Evolutionary conservation across 2,797 vertebrate genomes (phyloP), one percentile per base, ranked within the genome.

Genomic region (Fundulus diaphanus): DNA sequence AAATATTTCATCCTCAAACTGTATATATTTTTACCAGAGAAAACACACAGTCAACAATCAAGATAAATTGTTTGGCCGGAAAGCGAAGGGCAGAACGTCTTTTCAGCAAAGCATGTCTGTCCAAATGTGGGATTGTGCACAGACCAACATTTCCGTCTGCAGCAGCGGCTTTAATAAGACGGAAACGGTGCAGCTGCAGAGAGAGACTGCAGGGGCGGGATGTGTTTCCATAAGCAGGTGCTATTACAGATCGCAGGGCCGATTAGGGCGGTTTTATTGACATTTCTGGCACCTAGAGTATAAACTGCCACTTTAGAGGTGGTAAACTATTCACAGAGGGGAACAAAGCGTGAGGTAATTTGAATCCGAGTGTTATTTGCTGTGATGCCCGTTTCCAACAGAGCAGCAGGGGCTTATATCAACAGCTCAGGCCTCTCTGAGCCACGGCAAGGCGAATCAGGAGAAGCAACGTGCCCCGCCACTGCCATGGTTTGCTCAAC

Each of bases 171-270:
- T 78, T 82, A 72, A 77, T 77, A 76, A 87, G 81, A 92, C 85
- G 88, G 89, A 93, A 93, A 80, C 88, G 7, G 79, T 86, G 78
- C 88, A 73, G 87, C 83, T 82, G 82, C 69, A 29, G 77, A 85
- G 87, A 89, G 82, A 85, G 87, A 79, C 80, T 78, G 80, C 87
- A 81, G 88, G 86, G 89, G 80, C 88, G 87, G 90, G 90, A 88
- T 80, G 80, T 91, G 94, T 90, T 94, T 90, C 89, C 88, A 79
- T 74, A 87, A 91, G 80, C 92, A 94, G 92, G 90, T 94, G 93
- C 90, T 87, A 56, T 87, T 92, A 88, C 92, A 92, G 92, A 92
- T 93, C 27, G 82, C 80, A 86, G 27, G 61, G 73, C 54, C 77
- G 90, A 95, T 93, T 92, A 92, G 81, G 89, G 85, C 86, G 83